phyloP scores from a whole-genome alignment of 1,140 invertebrate genomes.

The Drosophila busckii region DNA sequence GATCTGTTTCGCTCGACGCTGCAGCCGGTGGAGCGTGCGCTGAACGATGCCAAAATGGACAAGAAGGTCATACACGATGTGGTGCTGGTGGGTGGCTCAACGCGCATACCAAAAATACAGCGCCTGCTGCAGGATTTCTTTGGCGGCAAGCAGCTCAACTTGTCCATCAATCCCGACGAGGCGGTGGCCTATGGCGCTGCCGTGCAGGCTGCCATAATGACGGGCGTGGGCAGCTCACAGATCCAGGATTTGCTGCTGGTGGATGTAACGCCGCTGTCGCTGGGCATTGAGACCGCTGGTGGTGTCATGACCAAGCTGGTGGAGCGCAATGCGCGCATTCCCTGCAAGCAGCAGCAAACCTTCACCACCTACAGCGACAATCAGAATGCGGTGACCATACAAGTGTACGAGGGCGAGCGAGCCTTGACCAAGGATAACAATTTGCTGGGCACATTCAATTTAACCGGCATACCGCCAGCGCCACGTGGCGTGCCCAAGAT shows the following conservation, averaged over 20 bases:
- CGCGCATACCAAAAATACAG: slow-evolving; percentile 84
- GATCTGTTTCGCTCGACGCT: slow-evolving; percentile 88
- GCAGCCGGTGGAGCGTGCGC: slow-evolving; percentile 85
- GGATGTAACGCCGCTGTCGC: slow-evolving; percentile 86
- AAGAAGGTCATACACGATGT: slow-evolving; percentile 84
- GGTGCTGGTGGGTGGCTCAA: slow-evolving; percentile 84
- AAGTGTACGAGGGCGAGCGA: slow-evolving; percentile 86
- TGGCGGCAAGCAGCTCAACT: slow-evolving; percentile 83
- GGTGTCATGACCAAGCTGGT: slow-evolving; percentile 85
- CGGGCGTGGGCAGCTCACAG: slow-evolving; percentile 84
- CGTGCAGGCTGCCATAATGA: slow-evolving; percentile 88
- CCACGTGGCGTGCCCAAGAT: slow-evolving; percentile 82
- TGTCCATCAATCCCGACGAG: slow-evolving; percentile 90
- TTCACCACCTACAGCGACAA: slow-evolving; percentile 84
- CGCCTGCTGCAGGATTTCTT: slow-evolving; percentile 84
- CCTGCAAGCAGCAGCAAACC: slow-evolving; percentile 84
- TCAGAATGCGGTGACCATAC: slow-evolving; percentile 88
- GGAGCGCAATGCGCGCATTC: slow-evolving; percentile 85
- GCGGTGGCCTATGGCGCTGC: slow-evolving; percentile 86
- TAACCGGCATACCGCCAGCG: slow-evolving; percentile 86
- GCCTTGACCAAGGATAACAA: slow-evolving; percentile 91
- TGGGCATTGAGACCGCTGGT: slow-evolving; percentile 86
- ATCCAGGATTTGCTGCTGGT: slow-evolving; percentile 88
- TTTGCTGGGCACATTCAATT: slow-evolving; percentile 88
- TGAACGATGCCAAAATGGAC: slow-evolving; percentile 88